Evolutionary conservation across 1,140 invertebrate species (phyloP), one percentile per base, ranked within the genome.

Genomic region (Oscheius sp.): DNA sequence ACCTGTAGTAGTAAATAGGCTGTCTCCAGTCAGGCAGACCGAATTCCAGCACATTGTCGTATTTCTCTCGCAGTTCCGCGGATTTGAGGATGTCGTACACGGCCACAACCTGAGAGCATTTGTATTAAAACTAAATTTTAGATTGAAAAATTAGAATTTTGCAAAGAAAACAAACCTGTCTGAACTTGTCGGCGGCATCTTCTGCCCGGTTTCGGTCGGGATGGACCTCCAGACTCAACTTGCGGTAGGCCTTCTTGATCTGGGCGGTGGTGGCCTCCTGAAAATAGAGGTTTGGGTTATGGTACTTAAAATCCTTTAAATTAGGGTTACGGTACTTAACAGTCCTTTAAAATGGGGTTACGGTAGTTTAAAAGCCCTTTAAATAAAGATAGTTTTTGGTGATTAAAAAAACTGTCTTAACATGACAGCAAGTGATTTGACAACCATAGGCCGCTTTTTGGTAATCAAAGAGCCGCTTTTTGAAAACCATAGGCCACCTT

Each of bases 1-100:
- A 73, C 71, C 71, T 52, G 58, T 74, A 97, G 83, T 98, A 98
- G 86, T 93, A 98, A 2, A 97, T 89, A 1, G 93, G 93, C 10
- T 92, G 92, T 78, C 91, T 89, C 95, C 95, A 97, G 85, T 96
- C 94, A 0, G 95, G 95, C 77, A 97, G 86, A 31, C 95, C 95
- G 86, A 94, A 92, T 68, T 91, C 89, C 18, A 98, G 88, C 18
- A 97, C 91, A 82, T 91, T 89, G 85, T 97, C 89, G 81, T 96
- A 96, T 75, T 88, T 91, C 82, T 92, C 90, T 78, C 94, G 87
- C 85, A 93, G 93, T 35, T 90, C 90, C 18, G 90, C 86, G 88
- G 95, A 93, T 86, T 91, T 92, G 29, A 98, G 86, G n/a, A 97
- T 89, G 85, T 97, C 95, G 86, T 96, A 94, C 29, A 97, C 91